Percentiles rank a stretch among this genome's conserved stretches.
These are phyloP conservation scores for Cyrtorhinus lividipennis DNA, from an alignment of 1,140 invertebrate genomes.

Conservation along the genomic window DNA sequence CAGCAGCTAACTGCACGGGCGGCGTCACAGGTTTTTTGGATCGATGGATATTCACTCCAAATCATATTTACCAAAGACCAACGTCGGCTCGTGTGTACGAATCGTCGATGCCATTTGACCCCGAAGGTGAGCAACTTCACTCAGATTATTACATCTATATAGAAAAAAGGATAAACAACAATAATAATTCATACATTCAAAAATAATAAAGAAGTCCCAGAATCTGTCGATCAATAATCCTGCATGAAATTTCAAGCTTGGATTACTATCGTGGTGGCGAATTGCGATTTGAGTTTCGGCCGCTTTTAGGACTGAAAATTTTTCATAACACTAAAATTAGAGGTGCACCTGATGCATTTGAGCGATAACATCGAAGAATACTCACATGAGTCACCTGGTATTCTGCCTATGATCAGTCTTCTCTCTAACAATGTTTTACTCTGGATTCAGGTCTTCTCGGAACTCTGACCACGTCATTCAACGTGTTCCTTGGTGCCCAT, in stretches of 20 bases:
- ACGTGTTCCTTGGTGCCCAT: constrained; percentile 70
- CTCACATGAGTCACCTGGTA: no score
- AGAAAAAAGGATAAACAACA: constrained; percentile 42
- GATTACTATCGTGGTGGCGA: no score
- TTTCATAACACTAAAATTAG: no score
- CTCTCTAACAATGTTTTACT: no score
- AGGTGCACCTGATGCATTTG: no score
- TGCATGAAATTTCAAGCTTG: no score
- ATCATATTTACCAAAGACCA: constrained; percentile 49
- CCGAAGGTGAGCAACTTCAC: constrained; percentile 73
- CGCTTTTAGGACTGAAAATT: no score
- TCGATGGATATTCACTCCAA: constrained; percentile 45
- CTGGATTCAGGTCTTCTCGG: constrained; percentile 31
- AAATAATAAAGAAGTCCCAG: neutral
- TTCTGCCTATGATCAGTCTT: no score
- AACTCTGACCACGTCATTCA: constrained; percentile 48
- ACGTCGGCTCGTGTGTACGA: constrained; percentile 53
- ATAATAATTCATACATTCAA: constrained; percentile 1
- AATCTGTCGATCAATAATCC: no score
- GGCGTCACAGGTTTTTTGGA: constrained; percentile 79
- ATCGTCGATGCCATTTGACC: constrained; percentile 52
- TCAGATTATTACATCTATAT: neutral
- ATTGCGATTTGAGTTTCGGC: no score
- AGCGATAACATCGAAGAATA: no score
- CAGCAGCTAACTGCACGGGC: constrained; percentile 62